phyloP scores from a whole-genome alignment of 2,888 invertebrate genomes.

The Drosophila paramelanica region DNA sequence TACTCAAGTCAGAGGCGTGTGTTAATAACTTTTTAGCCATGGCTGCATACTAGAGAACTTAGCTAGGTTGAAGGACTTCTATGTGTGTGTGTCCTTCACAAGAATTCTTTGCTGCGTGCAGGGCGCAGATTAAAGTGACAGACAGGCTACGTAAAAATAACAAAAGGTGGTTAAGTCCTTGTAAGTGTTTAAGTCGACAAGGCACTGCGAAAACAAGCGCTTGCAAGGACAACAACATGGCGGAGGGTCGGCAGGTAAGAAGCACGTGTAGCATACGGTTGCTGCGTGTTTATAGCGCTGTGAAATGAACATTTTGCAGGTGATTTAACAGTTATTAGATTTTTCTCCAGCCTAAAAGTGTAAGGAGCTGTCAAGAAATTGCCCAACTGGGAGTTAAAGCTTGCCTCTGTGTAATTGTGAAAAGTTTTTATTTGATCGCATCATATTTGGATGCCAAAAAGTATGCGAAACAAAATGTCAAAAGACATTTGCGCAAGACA shows the following conservation, averaged over 20 bases:
- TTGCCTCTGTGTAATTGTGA: slow-evolving; percentile 42
- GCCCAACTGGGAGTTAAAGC: slow-evolving; percentile 35
- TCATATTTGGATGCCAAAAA: slow-evolving; percentile 52
- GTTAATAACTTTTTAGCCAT: slow-evolving; percentile 75
- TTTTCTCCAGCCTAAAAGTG: slow-evolving; percentile 40
- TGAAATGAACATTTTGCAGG: slow-evolving; percentile 82
- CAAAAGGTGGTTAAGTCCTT: slow-evolving; percentile 78
- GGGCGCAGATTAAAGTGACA: slow-evolving; percentile 75
- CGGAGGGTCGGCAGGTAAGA: not conserved
- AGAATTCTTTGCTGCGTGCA: slow-evolving; percentile 64
- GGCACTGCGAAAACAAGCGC: slow-evolving; percentile 25
- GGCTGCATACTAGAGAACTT: slow-evolving; percentile 54
- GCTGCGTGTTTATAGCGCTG: slow-evolving; percentile 75
- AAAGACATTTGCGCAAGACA: slow-evolving; percentile 56
- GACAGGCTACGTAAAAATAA: slow-evolving; percentile 76
- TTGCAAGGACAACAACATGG: not conserved
- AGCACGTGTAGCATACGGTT: not conserved
- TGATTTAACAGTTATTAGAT: slow-evolving; percentile 81
- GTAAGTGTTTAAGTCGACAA: slow-evolving; percentile 82
- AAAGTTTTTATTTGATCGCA: slow-evolving; percentile 80
- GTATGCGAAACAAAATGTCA: slow-evolving; percentile 66
- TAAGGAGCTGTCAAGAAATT: slow-evolving; percentile 21
- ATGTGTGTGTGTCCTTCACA: slow-evolving; percentile 65
- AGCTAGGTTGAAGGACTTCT: slow-evolving; percentile 1
- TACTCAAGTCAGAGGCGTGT: slow-evolving; percentile 74